These are phyloP conservation scores for Branchinecta lynchi DNA, from an alignment of 1,140 invertebrate species.

Conservation along the genomic window DNA sequence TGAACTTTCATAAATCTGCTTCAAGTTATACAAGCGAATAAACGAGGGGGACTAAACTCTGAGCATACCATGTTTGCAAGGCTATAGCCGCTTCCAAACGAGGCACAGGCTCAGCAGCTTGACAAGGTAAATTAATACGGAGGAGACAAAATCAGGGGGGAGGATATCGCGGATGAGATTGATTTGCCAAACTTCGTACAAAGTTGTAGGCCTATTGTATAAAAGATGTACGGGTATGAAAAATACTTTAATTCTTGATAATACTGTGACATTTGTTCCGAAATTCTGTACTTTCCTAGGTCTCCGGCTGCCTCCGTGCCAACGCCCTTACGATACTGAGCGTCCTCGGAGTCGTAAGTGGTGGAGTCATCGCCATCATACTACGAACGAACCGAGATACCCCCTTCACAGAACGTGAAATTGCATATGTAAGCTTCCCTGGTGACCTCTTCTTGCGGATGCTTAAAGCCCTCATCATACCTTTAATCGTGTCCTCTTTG, in stretches of 20 bases:
- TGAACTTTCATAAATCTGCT: too few relatives aligned
- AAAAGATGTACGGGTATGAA: background rate
- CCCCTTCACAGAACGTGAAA: constrained; percentile 32
- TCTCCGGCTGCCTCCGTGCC: constrained; percentile 27
- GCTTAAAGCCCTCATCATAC: constrained; percentile 75
- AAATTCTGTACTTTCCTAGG: background rate
- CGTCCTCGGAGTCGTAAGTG: constrained; percentile 57
- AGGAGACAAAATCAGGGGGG: too few relatives aligned
- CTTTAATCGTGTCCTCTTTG: constrained; percentile 69
- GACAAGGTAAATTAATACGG: too few relatives aligned
- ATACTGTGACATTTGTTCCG: background rate
- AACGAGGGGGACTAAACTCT: too few relatives aligned
- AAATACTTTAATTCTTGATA: background rate
- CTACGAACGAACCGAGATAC: constrained; percentile 36
- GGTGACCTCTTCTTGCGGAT: constrained; percentile 72
- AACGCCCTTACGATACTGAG: constrained; percentile 73
- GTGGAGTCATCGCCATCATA: constrained; percentile 54
- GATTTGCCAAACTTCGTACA: too few relatives aligned
- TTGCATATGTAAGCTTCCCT: constrained; percentile 55
- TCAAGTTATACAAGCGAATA: too few relatives aligned
- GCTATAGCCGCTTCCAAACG: too few relatives aligned
- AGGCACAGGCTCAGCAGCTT: too few relatives aligned
- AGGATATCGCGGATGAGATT: too few relatives aligned
- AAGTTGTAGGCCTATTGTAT: too few relatives aligned
- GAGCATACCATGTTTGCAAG: too few relatives aligned